phyloP scores from a whole-genome alignment of 2,113 vertebrate species.

The Ailuropoda melanoleuca region DNA sequence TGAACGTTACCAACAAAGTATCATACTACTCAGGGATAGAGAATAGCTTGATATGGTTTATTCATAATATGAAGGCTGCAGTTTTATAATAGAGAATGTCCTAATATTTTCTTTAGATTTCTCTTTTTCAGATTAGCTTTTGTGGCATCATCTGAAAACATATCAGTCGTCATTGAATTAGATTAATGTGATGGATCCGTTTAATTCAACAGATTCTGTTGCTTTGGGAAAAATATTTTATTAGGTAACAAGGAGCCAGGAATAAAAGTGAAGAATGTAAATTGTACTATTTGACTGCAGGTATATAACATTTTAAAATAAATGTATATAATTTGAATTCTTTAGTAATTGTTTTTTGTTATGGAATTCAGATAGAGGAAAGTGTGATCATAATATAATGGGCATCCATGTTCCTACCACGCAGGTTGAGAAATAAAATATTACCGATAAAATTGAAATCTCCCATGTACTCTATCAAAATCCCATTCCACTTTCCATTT shows the following conservation, averaged over 20 bases:
- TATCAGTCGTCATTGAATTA: background rate
- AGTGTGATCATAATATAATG: background rate
- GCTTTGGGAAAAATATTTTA: background rate
- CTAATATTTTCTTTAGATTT: background rate
- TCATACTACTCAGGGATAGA: background rate
- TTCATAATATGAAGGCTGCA: background rate
- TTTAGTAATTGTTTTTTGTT: background rate
- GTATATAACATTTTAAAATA: slow-evolving; percentile 2
- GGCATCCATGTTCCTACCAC: background rate
- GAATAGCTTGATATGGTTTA: background rate
- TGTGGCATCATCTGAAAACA: background rate
- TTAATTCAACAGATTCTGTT: slow-evolving; percentile 2
- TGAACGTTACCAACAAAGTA: background rate
- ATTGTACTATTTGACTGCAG: background rate
- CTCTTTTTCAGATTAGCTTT: slow-evolving; percentile 11
- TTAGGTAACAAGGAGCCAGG: background rate
- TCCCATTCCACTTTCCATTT: background rate
- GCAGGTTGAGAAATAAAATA: background rate
- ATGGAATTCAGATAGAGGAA: background rate
- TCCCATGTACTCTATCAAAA: background rate
- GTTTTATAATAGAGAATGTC: slow-evolving; percentile 4
- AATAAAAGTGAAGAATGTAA: slow-evolving; percentile 6
- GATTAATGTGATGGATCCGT: background rate
- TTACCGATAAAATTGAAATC: background rate
- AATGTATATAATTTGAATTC: background rate